Evolutionary conservation across 1,140 invertebrate genomes (phyloP).

Genomic region (Anthonomus grandis): DNA sequence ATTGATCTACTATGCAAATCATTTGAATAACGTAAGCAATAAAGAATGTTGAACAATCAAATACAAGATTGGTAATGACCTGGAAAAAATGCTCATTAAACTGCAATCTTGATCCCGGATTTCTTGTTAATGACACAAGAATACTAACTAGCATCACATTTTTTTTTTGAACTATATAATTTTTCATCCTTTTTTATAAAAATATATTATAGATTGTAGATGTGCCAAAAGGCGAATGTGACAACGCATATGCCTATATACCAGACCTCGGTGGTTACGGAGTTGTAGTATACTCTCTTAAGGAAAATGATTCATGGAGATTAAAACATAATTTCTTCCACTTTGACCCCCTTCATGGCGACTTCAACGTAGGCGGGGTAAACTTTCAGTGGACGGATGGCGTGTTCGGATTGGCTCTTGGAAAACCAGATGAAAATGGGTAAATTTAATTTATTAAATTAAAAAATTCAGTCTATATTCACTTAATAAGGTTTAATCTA

Average conservation of each 20-base stretch:
- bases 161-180: no score
- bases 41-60: no score
- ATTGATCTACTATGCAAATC: no score
- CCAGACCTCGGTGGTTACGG: constrained; percentile 71
- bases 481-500: constrained; percentile 1
- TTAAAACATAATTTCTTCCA: constrained; percentile 77
- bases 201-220: constrained; percentile 59
- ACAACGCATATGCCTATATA: constrained; percentile 70
- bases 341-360: constrained; percentile 71
- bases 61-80: no score
- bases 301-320: constrained; percentile 70
- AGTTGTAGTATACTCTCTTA: constrained; percentile 70
- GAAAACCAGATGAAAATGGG: constrained; percentile 32
- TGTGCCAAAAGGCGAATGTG: constrained; percentile 62
- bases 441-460: constrained; percentile 5
- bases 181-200: no score
- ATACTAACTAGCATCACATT: no score
- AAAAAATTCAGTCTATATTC: no score
- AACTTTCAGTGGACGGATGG: constrained; percentile 79
- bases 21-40: no score
- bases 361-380: constrained; percentile 66
- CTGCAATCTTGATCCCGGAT: no score
- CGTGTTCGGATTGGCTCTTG: constrained; percentile 64
- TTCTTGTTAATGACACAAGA: no score
- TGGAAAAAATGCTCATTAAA: no score